Evolutionary conservation across 37 sponge, comb jelly and placozoan species (phyloP), one percentile per base, ranked within the genome.

Genomic region (Axinella damicornis): DNA sequence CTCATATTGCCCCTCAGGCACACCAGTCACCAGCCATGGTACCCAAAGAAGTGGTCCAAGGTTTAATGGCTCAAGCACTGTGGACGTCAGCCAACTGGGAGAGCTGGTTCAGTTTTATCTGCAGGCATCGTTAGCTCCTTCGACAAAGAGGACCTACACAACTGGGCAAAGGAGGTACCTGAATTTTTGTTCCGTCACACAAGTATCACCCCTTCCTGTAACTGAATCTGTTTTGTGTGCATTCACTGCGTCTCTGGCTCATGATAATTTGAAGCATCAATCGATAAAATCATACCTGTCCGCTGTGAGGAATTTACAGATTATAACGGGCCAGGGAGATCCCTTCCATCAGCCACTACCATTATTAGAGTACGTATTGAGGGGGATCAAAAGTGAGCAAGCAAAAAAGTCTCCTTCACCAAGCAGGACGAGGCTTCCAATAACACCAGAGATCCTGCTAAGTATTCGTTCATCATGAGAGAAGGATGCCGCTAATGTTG

Each of bases 381-480:
- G 54, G 12, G 60, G 59, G 31, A 31, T 57, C 33, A 53, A 76
- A 31, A 15, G 24, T 22, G 77, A 76, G 9, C 77, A 76, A 58
- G 77, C 35, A 22, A 55, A 27, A 58, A 56, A 76, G 5, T 35
- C 61, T 46, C 6, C 4, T 4, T 46, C 46, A 46, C 6, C 9
- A 9, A 12, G 6, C 46, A 4, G 46, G 6, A 46, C 46, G 6
- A 46, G 46, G 46, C 9, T 46, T 4, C 46, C 46, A 46, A 46
- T 46, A 12, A 46, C 46, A 46, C 46, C 46, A 9, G 46, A 4
- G 6, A 46, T 46, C 9, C 9, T 46, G 9, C 46, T 46, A 46
- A 4, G 9, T 12, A 4, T 46, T 4, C 4, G 46, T 4, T 12
- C 4, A 9, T 4, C 9, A 12, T 46, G 46, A 9, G 46, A 46